Evolutionary conservation across 2,113 vertebrate species (phyloP).

Genomic region (Centropristis striata): DNA sequence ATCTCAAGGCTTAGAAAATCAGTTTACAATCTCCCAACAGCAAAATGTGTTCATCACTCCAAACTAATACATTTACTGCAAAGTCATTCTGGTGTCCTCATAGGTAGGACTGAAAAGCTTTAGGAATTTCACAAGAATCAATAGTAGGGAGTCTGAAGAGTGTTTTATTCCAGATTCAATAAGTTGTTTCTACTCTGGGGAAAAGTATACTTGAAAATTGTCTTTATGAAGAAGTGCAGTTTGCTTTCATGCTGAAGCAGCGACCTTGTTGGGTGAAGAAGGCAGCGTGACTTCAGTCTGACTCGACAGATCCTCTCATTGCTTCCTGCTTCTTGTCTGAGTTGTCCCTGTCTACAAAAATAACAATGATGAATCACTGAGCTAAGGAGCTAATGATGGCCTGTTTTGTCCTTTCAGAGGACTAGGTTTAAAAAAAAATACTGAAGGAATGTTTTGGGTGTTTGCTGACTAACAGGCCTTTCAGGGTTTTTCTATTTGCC

Average conservation of each 20-base stretch:
- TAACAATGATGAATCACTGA: neutral
- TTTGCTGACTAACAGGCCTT: neutral
- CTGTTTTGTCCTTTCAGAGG: neutral
- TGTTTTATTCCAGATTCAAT: neutral
- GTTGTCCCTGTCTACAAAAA: neutral
- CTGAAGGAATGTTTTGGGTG: neutral
- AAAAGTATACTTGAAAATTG: constrained; percentile 5
- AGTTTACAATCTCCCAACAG: constrained; percentile 25
- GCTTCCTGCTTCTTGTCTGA: neutral
- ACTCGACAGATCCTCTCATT: constrained; percentile 6
- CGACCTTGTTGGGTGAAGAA: neutral
- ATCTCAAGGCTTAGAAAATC: constrained; percentile 30
- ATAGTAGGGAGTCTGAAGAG: neutral
- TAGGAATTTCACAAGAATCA: neutral
- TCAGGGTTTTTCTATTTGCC: neutral
- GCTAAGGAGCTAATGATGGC: neutral
- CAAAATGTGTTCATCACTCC: constrained; percentile 20
- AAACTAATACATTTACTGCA: constrained; percentile 32
- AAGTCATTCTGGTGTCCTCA: neutral
- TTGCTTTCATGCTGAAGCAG: constrained; percentile 5
- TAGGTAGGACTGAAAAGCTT: neutral
- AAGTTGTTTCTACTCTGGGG: neutral
- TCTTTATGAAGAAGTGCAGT: neutral
- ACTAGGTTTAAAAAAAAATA: neutral
- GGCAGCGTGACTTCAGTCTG: neutral